A percentile compares a stretch with the other conserved stretches of the same genome.
Conservation (phyloP, 2,113 vertebrate species). For the Tragelaphus imberbis region DNA sequence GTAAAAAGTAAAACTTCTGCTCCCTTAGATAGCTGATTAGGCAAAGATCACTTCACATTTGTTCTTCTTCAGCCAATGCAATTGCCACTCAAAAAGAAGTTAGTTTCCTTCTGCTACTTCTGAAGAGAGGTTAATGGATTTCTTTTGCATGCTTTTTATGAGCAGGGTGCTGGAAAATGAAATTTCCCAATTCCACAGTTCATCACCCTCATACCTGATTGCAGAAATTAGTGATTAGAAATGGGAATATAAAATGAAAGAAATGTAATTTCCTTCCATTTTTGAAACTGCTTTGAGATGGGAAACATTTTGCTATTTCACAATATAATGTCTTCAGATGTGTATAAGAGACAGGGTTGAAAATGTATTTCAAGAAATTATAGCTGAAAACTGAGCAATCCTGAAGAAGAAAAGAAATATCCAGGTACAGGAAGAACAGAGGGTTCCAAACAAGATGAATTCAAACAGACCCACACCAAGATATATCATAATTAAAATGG, state of each 20-base stretch:
- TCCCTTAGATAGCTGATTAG: not conserved
- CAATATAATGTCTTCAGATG: not conserved
- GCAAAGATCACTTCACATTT: not conserved
- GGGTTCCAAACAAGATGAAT: not conserved
- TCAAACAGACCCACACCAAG: not conserved
- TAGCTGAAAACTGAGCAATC: not conserved
- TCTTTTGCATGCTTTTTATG: not conserved
- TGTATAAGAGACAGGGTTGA: too few relatives aligned
- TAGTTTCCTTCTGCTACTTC: not conserved
- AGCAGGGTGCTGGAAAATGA: slow-evolving; percentile 20
- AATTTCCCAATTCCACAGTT: slow-evolving; percentile 28
- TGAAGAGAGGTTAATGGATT: not conserved
- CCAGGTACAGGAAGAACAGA: not conserved
- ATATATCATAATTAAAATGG: not conserved
- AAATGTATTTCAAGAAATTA: not conserved
- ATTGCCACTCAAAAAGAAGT: not conserved
- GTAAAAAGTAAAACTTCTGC: not conserved
- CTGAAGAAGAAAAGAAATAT: not conserved
- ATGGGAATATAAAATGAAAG: not conserved
- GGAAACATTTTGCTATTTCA: not conserved
- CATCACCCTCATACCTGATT: not conserved
- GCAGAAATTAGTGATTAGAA: slow-evolving; percentile 39
- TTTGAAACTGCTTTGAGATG: slow-evolving; percentile 11
- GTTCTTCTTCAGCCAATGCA: not conserved
- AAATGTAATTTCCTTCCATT: slow-evolving; percentile 13